Evolutionary conservation across 2,797 vertebrate species (phyloP).

Genomic region (Rhadinocentrus ornatus): DNA sequence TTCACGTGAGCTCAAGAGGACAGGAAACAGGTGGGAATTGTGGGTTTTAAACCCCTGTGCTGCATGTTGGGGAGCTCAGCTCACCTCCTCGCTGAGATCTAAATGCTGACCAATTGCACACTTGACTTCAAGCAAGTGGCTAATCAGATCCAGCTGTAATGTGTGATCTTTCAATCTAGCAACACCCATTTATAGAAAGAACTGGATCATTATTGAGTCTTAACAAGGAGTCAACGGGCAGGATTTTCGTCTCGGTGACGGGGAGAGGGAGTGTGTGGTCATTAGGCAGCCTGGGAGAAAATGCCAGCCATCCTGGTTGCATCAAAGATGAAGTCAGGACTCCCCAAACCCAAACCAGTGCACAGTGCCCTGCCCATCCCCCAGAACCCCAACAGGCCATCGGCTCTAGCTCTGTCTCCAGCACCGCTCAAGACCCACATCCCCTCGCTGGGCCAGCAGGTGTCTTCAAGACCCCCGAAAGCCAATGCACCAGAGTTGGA

Average conservation of each 20-base stretch:
- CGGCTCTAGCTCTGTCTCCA: constrained; percentile 65
- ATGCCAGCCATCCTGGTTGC: constrained; percentile 97
- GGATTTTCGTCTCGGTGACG: constrained; percentile 21
- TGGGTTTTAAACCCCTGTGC: constrained; percentile 32
- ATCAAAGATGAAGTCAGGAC: constrained; percentile 98
- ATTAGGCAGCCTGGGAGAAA: constrained; percentile 75
- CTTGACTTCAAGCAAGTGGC: constrained; percentile 6
- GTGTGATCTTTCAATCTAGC: background rate
- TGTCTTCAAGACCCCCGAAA: constrained; percentile 64
- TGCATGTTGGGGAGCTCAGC: constrained; percentile 41
- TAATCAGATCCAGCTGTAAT: constrained; percentile 10
- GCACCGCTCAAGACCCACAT: constrained; percentile 82
- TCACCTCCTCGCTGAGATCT: constrained; percentile 34
- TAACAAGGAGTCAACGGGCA: constrained; percentile 6
- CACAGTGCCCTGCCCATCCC: constrained; percentile 94
- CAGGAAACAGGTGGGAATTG: constrained; percentile 59
- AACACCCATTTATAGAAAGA: constrained; percentile 12
- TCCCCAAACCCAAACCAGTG: constrained; percentile 95
- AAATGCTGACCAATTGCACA: constrained; percentile 27
- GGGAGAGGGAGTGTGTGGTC: constrained; percentile 24
- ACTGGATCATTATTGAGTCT: constrained; percentile 9
- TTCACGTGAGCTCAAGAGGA: constrained; percentile 11
- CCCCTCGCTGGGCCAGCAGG: constrained; percentile 69
- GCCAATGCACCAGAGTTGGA: constrained; percentile 62
- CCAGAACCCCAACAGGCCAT: constrained; percentile 86